These are phyloP conservation scores for Sesamia inferens DNA, from an alignment of 2,888 invertebrate species.

Conservation along the genomic window DNA sequence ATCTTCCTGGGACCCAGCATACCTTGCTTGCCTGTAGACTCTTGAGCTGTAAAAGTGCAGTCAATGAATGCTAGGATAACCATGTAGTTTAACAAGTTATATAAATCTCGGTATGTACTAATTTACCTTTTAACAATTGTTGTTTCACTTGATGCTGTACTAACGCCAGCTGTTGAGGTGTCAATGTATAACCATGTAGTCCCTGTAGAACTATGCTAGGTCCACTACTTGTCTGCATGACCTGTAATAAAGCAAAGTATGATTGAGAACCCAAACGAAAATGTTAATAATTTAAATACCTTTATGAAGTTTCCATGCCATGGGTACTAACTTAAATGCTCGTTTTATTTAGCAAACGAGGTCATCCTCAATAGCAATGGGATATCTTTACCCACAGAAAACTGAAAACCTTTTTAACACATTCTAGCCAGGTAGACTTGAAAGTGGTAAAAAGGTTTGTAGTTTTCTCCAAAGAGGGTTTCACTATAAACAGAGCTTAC, in stretches of 20 bases:
- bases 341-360: neutral
- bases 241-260: slow-evolving; percentile 76
- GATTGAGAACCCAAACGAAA: slow-evolving; percentile 1
- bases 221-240: slow-evolving; percentile 95
- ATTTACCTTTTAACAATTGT: slow-evolving; percentile 94
- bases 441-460: too few species aligned
- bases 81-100: slow-evolving; percentile 18
- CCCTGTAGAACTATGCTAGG: slow-evolving; percentile 96
- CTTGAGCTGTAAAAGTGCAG: slow-evolving; percentile 92
- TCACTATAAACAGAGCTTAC: too few species aligned
- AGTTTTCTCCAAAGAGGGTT: too few species aligned
- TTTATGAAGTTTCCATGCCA: slow-evolving; percentile 1
- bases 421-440: too few species aligned
- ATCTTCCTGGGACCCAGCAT: slow-evolving; percentile 96
- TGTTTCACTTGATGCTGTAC: slow-evolving; percentile 97
- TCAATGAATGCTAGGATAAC: slow-evolving; percentile 62
- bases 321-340: neutral
- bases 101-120: slow-evolving; percentile 43
- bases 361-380: neutral
- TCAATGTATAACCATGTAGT: slow-evolving; percentile 94
- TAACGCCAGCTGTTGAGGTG: slow-evolving; percentile 94
- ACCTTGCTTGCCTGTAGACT: slow-evolving; percentile 95
- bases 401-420: neutral
- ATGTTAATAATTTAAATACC: neutral
- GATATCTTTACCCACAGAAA: neutral